phyloP scores from a whole-genome alignment of 2,797 vertebrate genomes.

The Mormyrops attenuatus region DNA sequence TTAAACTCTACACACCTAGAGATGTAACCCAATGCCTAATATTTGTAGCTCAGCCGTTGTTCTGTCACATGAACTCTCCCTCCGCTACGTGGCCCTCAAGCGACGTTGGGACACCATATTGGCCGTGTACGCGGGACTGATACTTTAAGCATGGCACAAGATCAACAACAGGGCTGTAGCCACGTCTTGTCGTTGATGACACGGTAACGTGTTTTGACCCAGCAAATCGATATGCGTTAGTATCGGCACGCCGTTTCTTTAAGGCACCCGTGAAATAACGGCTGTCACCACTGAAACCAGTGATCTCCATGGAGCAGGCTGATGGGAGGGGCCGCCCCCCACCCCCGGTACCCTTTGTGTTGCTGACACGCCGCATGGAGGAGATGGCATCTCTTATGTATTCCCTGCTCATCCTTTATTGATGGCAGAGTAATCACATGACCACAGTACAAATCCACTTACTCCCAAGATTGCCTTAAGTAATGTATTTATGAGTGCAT shows the following conservation, averaged over 20 bases:
- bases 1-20: too few species aligned
- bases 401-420: constrained; percentile 68
- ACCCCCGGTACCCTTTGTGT: constrained; percentile 30
- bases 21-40: too few species aligned
- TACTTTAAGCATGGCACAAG: constrained; percentile 12
- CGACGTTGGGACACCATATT: neutral
- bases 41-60: neutral
- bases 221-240: constrained; percentile 62
- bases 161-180: too few species aligned
- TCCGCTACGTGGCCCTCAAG: neutral
- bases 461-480: constrained; percentile 65
- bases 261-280: constrained; percentile 58
- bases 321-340: constrained; percentile 1
- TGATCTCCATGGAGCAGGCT: constrained; percentile 36
- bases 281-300: constrained; percentile 53
- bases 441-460: constrained; percentile 69
- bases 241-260: constrained; percentile 61
- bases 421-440: constrained; percentile 70
- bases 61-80: constrained; percentile 4
- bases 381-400: constrained; percentile 54
- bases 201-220: constrained; percentile 53
- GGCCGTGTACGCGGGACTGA: neutral
- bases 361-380: constrained; percentile 31
- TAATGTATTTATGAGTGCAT: constrained; percentile 75
- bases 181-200: constrained; percentile 53